A percentile compares a stretch with the other conserved stretches of the same genome.
Evolutionary conservation across 2,888 invertebrate genomes (phyloP).

Genomic region (Drosophila limbata): DNA sequence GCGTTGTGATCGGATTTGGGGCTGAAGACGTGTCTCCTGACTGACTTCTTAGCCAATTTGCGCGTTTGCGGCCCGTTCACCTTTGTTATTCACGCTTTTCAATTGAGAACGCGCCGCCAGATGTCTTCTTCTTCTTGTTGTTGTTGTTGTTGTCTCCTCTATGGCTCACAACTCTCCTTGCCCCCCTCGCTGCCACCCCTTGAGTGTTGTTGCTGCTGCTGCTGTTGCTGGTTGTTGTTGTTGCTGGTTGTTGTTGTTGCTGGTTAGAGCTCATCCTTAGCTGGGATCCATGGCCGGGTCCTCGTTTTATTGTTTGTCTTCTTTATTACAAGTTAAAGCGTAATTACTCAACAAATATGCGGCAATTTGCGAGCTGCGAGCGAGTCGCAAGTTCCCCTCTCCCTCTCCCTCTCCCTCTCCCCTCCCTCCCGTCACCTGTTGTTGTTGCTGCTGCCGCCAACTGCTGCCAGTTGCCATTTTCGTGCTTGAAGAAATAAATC

Average conservation of each 20-base stretch:
- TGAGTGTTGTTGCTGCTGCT: neutral
- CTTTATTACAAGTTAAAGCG: slow-evolving; percentile 83
- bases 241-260: neutral
- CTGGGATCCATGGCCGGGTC: slow-evolving; percentile 49
- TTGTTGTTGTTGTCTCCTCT: too few relatives aligned
- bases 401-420: neutral
- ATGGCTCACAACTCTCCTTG: too few relatives aligned
- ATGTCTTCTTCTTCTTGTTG: slow-evolving; percentile 35
- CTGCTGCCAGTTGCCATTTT: slow-evolving; percentile 54
- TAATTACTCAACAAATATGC: slow-evolving; percentile 82
- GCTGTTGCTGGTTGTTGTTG: slow-evolving; percentile 3
- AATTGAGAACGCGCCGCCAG: slow-evolving; percentile 78
- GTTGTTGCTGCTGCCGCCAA: slow-evolving; percentile 4
- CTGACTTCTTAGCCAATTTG: slow-evolving; percentile 74
- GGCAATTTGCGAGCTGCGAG: slow-evolving; percentile 72
- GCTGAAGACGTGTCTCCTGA: slow-evolving; percentile 43
- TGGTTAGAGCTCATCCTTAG: slow-evolving; percentile 36
- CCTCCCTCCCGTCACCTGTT: neutral
- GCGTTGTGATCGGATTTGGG: slow-evolving; percentile 23
- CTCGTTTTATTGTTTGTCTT: slow-evolving; percentile 83
- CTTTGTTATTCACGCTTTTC: slow-evolving; percentile 80
- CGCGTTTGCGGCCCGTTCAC: slow-evolving; percentile 71
- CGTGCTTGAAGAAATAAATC: slow-evolving; percentile 74
- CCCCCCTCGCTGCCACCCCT: too few relatives aligned
- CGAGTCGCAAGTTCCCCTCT: slow-evolving; percentile 1